phyloP scores from a whole-genome alignment of 35 echinoderm and acorn worm species.

The Patiria miniata region DNA sequence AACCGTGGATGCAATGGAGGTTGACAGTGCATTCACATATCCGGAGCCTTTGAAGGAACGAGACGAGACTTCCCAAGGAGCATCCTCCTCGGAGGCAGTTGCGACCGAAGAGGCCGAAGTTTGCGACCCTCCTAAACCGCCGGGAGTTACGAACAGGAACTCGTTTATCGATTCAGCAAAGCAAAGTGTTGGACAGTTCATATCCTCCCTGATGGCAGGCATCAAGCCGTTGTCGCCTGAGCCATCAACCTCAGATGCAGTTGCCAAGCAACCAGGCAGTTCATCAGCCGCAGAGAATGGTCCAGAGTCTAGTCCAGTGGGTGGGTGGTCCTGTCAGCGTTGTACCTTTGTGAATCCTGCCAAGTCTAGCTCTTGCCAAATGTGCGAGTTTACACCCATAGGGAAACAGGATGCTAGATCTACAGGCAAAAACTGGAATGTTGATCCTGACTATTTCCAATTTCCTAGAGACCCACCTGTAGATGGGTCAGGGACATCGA shows the following conservation, averaged over 20 bases:
- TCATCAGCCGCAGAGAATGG: conserved; percentile 1
- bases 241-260: not conserved
- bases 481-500: not conserved
- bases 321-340: conserved; percentile 39
- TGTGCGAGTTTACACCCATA: conserved; percentile 24
- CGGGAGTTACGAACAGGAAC: not conserved
- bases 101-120: not conserved
- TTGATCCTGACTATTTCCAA: not conserved
- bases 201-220: not conserved
- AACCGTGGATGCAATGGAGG: conserved; percentile 1
- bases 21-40: not conserved
- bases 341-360: conserved; percentile 42
- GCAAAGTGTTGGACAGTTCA: conserved; percentile 2
- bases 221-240: not conserved
- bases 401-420: not conserved
- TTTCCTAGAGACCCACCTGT: not conserved
- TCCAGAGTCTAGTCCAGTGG: not conserved
- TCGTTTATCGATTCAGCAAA: not conserved
- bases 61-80: not conserved
- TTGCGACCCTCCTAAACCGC: not conserved
- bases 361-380: conserved; percentile 23
- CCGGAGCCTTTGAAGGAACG: not conserved
- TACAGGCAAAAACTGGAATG: not conserved
- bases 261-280: not conserved
- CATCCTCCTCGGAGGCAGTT: not conserved